Percentiles rank a stretch among this genome's conserved stretches.
These are phyloP conservation scores for Halisarca cf. caerulea DNA, from an alignment of 37 sponge, comb jelly and placozoan species.

Conservation along the genomic window DNA sequence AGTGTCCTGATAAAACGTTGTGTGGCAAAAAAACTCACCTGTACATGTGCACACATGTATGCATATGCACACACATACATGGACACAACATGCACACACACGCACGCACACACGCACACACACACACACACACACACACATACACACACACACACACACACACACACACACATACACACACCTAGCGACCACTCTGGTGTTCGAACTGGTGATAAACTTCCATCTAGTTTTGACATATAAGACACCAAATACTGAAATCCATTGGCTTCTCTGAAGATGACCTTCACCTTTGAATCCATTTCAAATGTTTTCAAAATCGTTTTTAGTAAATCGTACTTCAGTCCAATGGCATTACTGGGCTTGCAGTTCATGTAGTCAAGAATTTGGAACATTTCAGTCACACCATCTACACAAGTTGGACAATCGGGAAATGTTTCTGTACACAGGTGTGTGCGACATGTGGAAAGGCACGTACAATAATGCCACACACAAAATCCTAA, in stretches of 20 bases:
- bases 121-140: no score
- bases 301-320: conserved; percentile 71
- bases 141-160: no score
- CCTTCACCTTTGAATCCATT: conserved; percentile 65
- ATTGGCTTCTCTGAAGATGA: conserved; percentile 73
- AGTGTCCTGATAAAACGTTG: no score
- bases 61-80: no score
- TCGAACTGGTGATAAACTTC: conserved; percentile 61
- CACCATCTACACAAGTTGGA: conserved; percentile 69
- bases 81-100: no score
- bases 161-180: not conserved
- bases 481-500: no score
- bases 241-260: conserved; percentile 85
- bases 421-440: no score
- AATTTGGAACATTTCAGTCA: conserved; percentile 61
- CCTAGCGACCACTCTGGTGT: conserved; percentile 49
- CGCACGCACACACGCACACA: no score
- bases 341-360: conserved; percentile 51
- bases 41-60: no score
- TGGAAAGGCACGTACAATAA: no score
- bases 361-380: conserved; percentile 67
- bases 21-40: no score
- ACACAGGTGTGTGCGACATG: no score
- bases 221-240: conserved; percentile 70
- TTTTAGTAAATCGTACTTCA: conserved; percentile 78